Percentiles rank a stretch among this genome's conserved stretches.
Evolutionary conservation across 2,113 vertebrate species (phyloP).

Genomic region (Ondatra zibethicus): DNA sequence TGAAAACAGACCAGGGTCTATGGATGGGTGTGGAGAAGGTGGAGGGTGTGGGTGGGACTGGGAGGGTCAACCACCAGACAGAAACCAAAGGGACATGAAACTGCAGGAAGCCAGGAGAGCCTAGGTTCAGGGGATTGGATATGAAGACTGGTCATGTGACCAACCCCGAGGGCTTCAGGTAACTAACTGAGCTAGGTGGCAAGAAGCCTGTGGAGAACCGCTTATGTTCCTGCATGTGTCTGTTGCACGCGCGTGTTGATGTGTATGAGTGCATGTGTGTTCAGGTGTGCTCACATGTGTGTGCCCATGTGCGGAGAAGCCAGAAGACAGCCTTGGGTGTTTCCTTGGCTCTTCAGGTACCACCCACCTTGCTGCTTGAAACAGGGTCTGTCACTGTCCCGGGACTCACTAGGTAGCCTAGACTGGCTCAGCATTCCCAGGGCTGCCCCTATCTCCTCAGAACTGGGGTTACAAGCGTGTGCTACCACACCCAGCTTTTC

Average conservation of each 20-base stretch:
- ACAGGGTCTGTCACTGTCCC: not conserved
- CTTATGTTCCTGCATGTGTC: not conserved
- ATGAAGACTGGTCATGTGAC: not conserved
- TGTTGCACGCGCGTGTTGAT: accelerated
- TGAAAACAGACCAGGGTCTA: not conserved
- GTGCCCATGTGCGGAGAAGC: not conserved
- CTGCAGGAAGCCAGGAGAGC: not conserved
- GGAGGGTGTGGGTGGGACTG: accelerated
- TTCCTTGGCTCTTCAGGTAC: not conserved
- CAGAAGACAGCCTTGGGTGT: not conserved
- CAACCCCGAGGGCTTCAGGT: not conserved
- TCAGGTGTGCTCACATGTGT: not conserved
- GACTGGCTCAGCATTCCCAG: not conserved
- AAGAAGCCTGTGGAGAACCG: not conserved
- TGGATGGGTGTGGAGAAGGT: not conserved
- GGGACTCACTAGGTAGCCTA: not conserved
- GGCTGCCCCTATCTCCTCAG: not conserved
- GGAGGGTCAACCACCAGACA: not conserved
- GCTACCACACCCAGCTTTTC: not conserved
- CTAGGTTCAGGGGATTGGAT: not conserved
- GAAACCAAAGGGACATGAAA: not conserved
- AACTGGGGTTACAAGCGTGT: not conserved
- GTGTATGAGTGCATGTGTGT: not conserved
- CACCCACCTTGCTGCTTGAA: not conserved
- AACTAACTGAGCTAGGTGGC: not conserved